These are phyloP conservation scores for Eupithecia dodoneata DNA, from an alignment of 2,888 invertebrate genomes.

Conservation along the genomic window DNA sequence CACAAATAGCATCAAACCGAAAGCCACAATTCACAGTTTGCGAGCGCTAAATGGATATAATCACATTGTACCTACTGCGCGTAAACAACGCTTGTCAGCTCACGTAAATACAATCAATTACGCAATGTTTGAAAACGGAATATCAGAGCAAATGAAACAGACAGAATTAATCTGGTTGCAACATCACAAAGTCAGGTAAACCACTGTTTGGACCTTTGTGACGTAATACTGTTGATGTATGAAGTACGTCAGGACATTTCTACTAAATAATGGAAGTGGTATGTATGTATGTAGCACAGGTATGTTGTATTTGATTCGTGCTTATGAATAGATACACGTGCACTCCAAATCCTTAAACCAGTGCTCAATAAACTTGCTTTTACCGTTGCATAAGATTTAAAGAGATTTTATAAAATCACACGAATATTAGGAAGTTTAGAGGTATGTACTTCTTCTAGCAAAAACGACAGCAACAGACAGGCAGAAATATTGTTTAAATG, in stretches of 20 bases:
- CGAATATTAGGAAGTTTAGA: not conserved
- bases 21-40: slow-evolving; percentile 1
- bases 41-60: slow-evolving; percentile 8
- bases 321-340: not conserved
- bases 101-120: slow-evolving; percentile 28
- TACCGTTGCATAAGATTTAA: not conserved
- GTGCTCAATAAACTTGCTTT: not conserved
- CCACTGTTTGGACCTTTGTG: not conserved
- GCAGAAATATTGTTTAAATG: not conserved
- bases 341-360: not conserved
- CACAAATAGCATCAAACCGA: slow-evolving; percentile 11
- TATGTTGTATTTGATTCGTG: not conserved
- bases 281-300: not conserved
- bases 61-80: not conserved
- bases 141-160: slow-evolving; percentile 12
- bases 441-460: not conserved
- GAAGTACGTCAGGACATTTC: not conserved
- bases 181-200: not conserved
- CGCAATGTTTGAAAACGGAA: slow-evolving; percentile 28
- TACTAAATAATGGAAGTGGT: not conserved
- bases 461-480: not conserved
- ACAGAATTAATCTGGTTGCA: slow-evolving; percentile 7
- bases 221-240: not conserved
- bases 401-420: not conserved
- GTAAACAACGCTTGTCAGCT: slow-evolving; percentile 19